Percentiles rank a stretch among this genome's conserved stretches.
These are phyloP conservation scores for Cyaniris semiargus DNA, from an alignment of 2,888 invertebrate species.

Conservation along the genomic window DNA sequence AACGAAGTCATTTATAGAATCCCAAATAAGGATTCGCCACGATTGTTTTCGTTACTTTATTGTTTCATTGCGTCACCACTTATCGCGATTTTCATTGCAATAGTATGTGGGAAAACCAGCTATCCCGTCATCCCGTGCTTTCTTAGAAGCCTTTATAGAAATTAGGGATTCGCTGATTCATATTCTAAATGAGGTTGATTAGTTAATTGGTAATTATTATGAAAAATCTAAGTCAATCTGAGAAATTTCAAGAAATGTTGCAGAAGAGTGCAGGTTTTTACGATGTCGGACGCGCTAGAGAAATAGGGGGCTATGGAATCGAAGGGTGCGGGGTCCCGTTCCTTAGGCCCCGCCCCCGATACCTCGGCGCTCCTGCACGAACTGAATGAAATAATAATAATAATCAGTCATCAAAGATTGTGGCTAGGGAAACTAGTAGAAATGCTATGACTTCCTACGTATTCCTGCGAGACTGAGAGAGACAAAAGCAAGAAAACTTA, in stretches of 20 bases:
- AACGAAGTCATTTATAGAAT: background rate
- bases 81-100: background rate
- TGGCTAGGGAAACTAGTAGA: no score
- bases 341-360: no score
- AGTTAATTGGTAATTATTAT: background rate
- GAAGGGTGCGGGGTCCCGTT: no score
- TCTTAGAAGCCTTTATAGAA: background rate
- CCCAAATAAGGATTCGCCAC: background rate
- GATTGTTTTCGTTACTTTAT: background rate
- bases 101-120: background rate
- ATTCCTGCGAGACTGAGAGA: background rate
- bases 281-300: no score
- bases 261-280: no score
- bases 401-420: no score
- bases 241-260: background rate
- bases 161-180: background rate
- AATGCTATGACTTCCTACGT: no score
- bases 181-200: background rate
- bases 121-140: background rate
- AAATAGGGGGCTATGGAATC: no score
- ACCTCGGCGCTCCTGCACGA: no score
- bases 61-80: conserved; percentile 4
- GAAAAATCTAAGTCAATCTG: background rate
- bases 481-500: background rate
- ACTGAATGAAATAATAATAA: no score